These are phyloP conservation scores for Aplodontia rufa DNA, from an alignment of 2,113 vertebrate species.

Conservation along the genomic window DNA sequence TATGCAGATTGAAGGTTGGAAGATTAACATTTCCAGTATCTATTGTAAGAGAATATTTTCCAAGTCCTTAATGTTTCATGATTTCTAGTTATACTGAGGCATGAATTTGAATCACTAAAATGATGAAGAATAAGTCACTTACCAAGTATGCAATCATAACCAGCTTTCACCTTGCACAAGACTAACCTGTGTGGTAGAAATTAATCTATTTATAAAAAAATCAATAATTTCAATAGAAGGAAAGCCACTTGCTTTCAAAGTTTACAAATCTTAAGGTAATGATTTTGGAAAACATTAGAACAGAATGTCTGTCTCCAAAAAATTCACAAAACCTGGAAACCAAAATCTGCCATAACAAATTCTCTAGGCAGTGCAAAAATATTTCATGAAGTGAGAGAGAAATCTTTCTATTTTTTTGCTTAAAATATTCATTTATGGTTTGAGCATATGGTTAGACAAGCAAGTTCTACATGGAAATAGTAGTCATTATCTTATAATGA, in stretches of 20 bases:
- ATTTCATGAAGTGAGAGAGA: neutral
- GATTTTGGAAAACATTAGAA: neutral
- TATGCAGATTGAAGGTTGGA: neutral
- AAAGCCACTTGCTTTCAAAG: neutral
- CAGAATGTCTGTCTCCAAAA: neutral
- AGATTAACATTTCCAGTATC: neutral
- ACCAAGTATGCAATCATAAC: neutral
- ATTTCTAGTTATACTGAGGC: neutral
- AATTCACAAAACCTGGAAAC: neutral
- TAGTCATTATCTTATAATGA: neutral
- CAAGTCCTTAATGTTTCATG: neutral
- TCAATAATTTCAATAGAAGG: neutral
- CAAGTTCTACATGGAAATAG: neutral
- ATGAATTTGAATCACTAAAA: neutral
- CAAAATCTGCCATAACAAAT: neutral
- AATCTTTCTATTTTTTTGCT: neutral
- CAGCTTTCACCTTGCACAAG: neutral
- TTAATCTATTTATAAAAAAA: conserved; percentile 15
- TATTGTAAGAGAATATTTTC: neutral
- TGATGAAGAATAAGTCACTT: neutral
- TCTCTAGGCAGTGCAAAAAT: neutral
- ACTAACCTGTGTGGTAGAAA: neutral
- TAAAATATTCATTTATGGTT: neutral
- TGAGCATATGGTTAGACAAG: neutral
- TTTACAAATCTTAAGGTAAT: neutral